These are phyloP conservation scores for Alethe castanea DNA, from an alignment of 2,113 vertebrate genomes.

Conservation along the genomic window DNA sequence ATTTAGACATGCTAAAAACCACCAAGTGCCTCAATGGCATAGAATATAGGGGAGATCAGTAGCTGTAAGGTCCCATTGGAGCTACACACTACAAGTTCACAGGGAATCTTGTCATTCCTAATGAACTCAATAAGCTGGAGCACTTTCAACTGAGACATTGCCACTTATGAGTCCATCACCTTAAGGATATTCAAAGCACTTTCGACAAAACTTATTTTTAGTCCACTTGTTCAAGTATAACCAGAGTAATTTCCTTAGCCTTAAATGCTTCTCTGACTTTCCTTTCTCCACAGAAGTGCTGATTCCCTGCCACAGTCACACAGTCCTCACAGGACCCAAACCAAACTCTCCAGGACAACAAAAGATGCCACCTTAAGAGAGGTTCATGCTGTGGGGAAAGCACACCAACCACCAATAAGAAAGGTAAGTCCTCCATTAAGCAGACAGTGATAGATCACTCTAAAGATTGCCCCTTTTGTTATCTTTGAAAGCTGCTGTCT, in stretches of 20 bases:
- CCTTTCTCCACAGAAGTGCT: neutral
- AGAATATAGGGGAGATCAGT: neutral
- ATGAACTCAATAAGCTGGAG: neutral
- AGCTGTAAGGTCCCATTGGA: neutral
- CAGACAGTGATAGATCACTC: neutral
- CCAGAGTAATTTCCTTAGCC: neutral
- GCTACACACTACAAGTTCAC: neutral
- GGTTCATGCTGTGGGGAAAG: neutral
- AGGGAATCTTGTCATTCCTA: neutral
- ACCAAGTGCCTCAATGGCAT: neutral
- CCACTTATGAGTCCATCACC: neutral
- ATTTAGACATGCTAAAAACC: neutral
- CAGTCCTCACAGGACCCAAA: neutral
- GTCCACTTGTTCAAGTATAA: neutral
- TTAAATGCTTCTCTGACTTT: neutral
- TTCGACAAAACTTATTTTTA: neutral
- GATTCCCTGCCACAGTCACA: neutral
- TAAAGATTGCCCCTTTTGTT: neutral
- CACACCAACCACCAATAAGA: neutral
- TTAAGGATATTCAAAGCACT: neutral
- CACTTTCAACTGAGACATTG: neutral
- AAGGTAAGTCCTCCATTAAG: neutral
- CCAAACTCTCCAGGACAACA: neutral
- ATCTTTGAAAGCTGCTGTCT: neutral
- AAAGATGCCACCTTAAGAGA: neutral